Conservation (phyloP, 2,888 invertebrate genomes). For the Lysandra bellargus region DNA sequence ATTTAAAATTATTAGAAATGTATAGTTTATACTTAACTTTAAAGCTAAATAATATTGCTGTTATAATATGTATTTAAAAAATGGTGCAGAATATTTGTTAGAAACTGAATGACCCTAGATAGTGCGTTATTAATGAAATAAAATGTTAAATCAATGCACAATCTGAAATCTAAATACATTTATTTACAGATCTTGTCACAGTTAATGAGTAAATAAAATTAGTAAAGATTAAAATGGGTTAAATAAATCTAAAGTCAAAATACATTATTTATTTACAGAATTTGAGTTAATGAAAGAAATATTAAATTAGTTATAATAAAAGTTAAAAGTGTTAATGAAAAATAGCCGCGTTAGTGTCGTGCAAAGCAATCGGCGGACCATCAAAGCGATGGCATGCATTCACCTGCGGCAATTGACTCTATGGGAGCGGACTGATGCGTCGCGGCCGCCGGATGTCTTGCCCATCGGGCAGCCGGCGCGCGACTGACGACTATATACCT, state of each 20-base stretch:
- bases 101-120: background rate
- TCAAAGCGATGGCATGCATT: slow-evolving; percentile 33
- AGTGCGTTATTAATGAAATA: background rate
- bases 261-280: background rate
- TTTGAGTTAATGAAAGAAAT: background rate
- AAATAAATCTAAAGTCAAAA: background rate
- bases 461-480: slow-evolving; percentile 66
- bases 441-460: slow-evolving; percentile 75
- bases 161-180: no score
- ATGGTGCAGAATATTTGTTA: background rate
- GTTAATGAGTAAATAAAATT: no score
- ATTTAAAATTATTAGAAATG: background rate
- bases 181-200: no score
- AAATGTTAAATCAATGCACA: background rate
- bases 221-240: no score
- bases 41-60: background rate
- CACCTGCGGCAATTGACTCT: slow-evolving; percentile 68
- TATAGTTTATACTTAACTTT: background rate
- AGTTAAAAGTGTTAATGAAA: background rate
- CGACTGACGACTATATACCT: slow-evolving; percentile 53
- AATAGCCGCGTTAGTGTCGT: slow-evolving; percentile 14
- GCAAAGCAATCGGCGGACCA: slow-evolving; percentile 26
- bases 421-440: slow-evolving; percentile 66
- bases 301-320: background rate
- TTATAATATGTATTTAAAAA: background rate